A percentile compares a stretch with the other conserved stretches of the same genome.
phyloP scores from a whole-genome alignment of 2,888 invertebrate genomes.

The Ernsta delagoae region DNA sequence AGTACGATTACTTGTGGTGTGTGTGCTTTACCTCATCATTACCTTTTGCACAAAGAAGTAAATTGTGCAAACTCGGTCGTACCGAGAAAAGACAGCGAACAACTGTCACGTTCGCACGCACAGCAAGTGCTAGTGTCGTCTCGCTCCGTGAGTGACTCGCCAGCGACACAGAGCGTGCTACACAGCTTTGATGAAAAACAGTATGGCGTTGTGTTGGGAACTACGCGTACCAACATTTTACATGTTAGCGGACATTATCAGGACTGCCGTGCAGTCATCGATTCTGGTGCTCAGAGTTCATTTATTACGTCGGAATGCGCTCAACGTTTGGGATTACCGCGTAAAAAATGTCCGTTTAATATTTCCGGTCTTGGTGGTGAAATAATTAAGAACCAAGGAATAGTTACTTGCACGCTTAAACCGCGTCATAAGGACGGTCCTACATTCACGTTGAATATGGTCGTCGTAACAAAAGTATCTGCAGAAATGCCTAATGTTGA shows the following conservation, averaged over 20 bases:
- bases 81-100: not conserved
- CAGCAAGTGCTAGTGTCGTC: slow-evolving; percentile 4
- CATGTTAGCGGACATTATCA: slow-evolving; percentile 6
- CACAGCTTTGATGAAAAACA: not conserved
- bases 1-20: not conserved
- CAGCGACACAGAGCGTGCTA: slow-evolving; percentile 1
- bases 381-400: slow-evolving; percentile 1
- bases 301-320: slow-evolving; percentile 8
- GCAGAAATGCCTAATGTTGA: slow-evolving; percentile 2
- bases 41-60: not conserved
- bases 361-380: not conserved
- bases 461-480: slow-evolving; percentile 3
- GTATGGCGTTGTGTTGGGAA: not conserved
- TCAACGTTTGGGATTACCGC: slow-evolving; percentile 5
- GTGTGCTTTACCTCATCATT: not conserved
- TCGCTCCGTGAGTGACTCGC: slow-evolving; percentile 3
- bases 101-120: not conserved
- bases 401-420: not conserved
- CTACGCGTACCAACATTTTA: slow-evolving; percentile 5
- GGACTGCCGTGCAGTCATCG: slow-evolving; percentile 5
- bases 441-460: slow-evolving; percentile 6
- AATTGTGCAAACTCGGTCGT: not conserved
- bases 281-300: slow-evolving; percentile 1
- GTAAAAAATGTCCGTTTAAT: slow-evolving; percentile 7
- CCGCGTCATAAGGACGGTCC: not conserved